Evolutionary conservation across 2,888 invertebrate genomes (phyloP), one percentile per base, ranked within the genome.

Genomic region (Eristalis tenax): DNA sequence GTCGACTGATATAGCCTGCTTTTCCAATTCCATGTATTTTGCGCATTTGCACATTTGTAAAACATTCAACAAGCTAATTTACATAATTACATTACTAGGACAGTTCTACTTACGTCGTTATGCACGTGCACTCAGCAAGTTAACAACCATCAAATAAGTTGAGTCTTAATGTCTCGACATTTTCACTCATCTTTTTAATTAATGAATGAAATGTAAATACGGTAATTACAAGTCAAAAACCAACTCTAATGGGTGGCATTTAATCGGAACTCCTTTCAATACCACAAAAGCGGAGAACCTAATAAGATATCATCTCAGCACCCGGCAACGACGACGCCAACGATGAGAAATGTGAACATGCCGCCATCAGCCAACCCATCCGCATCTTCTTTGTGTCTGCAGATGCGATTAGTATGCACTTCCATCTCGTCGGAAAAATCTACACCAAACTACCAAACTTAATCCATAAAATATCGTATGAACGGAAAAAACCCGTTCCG

Each of bases 231-330:
- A 43, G 40, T 69, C 73, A 78, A 78, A 78, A 77, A 64, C 64
- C 83, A 83, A 64, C 73, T 74, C 57, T 78, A 83, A 78, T 83
- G 83, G 65, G 78, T 78, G 78, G 43, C 78, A 83, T 83, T 83
- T 83, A 78, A 73, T 69, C 43, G 73, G 28, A 64, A 23, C 63
- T 64, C 40, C 69, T 73, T 69, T 56, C 73, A 71, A 56, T 71
- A 71, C 66, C 65, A 82, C 59, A 65, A n/a, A 82, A 71, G 50
- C 50, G 8, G 50, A 18, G 6, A 18, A 50, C 50, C 71, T 66
- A 70, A 61, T 68, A 77, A 83, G 78, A 78, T 83, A 73, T 78
- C 64, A 83, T 78, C 73, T 78, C 71, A 71, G 64, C 40, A 66
- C 28, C 18, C 59, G 26, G 59, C 22, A 38, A 43, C 59, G 63